Conservation (phyloP, 2,888 invertebrate genomes). For the Troides helena region DNA sequence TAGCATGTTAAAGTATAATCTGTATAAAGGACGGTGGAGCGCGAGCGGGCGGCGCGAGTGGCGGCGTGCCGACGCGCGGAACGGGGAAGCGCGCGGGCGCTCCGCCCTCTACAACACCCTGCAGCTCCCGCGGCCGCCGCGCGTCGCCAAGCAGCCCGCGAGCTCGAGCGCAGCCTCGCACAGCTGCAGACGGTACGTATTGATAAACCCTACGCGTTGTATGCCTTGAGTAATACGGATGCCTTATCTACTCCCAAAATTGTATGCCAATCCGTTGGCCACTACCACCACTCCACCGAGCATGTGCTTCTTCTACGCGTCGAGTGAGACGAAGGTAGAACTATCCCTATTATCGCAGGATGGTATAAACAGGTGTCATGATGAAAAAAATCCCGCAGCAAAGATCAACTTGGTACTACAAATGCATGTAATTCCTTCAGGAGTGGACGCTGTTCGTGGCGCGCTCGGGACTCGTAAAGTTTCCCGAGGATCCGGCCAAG, state of each 20-base stretch:
- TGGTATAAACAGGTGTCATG: too few relatives aligned
- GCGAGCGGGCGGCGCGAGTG: slow-evolving; percentile 64
- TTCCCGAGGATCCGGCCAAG: slow-evolving; percentile 66
- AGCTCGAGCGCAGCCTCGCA: slow-evolving; percentile 51
- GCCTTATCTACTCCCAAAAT: too few relatives aligned
- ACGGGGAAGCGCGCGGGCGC: slow-evolving; percentile 47
- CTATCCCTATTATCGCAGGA: too few relatives aligned
- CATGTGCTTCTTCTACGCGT: too few relatives aligned
- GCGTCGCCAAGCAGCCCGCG: slow-evolving; percentile 52
- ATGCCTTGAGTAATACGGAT: too few relatives aligned
- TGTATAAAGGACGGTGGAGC: slow-evolving; percentile 59
- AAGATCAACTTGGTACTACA: too few relatives aligned
- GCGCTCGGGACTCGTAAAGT: slow-evolving; percentile 68
- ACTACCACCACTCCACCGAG: too few relatives aligned
- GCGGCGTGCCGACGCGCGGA: slow-evolving; percentile 60
- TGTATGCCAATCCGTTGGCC: too few relatives aligned
- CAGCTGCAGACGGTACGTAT: slow-evolving; percentile 52
- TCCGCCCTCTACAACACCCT: slow-evolving; percentile 64
- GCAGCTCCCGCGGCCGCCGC: slow-evolving; percentile 49
- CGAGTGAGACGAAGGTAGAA: too few relatives aligned
- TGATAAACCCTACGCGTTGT: too few relatives aligned
- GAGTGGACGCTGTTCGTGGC: slow-evolving; percentile 77
- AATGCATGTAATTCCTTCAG: slow-evolving; percentile 39
- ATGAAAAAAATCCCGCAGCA: too few relatives aligned
- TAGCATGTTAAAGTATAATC: too few relatives aligned